Base-by-base conservation (phyloP, 2,888 invertebrate genomes). In the Teleogryllus oceanicus region DNA sequence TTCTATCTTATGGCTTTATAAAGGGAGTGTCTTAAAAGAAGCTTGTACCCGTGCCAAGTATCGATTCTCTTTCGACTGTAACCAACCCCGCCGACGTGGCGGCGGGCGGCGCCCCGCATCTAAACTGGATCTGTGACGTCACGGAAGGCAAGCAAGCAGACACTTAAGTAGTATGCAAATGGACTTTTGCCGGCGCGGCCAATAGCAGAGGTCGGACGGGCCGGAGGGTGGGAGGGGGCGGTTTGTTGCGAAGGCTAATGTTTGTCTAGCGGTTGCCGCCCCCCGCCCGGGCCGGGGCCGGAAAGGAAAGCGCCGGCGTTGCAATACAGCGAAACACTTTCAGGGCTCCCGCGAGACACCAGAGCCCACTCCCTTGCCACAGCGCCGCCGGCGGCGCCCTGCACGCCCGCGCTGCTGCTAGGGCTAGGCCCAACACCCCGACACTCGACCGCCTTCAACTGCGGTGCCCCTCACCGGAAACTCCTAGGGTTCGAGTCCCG, bases 101-200 rank as follows among this genome's bases (percentile, higher is more conserved):
- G 37, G 37, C 37, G 37, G 37, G 37, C 37, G 37, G 37, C 37
- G 37, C 8, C 37, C 62, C 11, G 62, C 62, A 62, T 62, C 62
- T 62, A 62, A 62, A 62, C 13, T 11, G 62, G 16, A 62, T 62
- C 62, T 62, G 16, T 62, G 62, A n/a, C 62, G 62, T 18, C 62
- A n/a, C 16, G 62, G n/a, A 62, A 62, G n/a, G n/a, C n/a, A 62
- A 62, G 62, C 62, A 62, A 13, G 62, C 62, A 62, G 62, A 62
- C 62, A 62, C 62, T 62, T 62, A 62, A 62, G 62, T 62, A 62
- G 62, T 62, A 62, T 62, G 62, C 62, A 62, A 62, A 62, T 62
- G 62, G 62, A 62, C 62, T 62, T 62, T 62, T 62, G 16, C 62
- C 16, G 62, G 62, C 13, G 13, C 62, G 62, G 62, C 62, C 62